These are phyloP conservation scores for Mythimna vitellina DNA, from an alignment of 2,888 invertebrate species.

Conservation along the genomic window DNA sequence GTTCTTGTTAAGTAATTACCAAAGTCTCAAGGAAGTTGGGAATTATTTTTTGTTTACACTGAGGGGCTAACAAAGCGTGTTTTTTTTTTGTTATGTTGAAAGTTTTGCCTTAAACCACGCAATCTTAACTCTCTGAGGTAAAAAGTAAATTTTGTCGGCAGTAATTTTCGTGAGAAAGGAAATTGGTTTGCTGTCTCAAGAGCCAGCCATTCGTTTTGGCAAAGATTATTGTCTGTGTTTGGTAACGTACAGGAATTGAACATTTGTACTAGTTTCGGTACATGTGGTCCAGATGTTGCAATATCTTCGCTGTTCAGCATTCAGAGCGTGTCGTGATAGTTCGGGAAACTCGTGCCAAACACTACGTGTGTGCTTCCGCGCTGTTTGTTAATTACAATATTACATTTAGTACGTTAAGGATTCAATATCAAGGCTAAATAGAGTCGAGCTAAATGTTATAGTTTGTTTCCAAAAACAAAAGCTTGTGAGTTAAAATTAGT, in stretches of 20 bases:
- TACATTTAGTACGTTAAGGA: slow-evolving; percentile 32
- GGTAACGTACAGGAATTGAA: slow-evolving; percentile 27
- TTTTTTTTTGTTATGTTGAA: slow-evolving; percentile 41
- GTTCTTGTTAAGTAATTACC: slow-evolving; percentile 58
- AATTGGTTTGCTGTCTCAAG: slow-evolving; percentile 38
- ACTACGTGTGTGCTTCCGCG: slow-evolving; percentile 32
- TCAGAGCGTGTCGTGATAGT: slow-evolving; percentile 64
- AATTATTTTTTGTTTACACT: slow-evolving; percentile 58
- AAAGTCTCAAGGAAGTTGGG: slow-evolving; percentile 42
- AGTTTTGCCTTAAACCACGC: slow-evolving; percentile 39
- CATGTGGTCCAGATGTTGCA: slow-evolving; percentile 55
- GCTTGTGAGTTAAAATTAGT: background rate
- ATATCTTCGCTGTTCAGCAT: slow-evolving; percentile 60
- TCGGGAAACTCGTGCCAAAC: slow-evolving; percentile 61
- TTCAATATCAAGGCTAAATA: slow-evolving; percentile 34
- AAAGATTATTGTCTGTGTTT: slow-evolving; percentile 44
- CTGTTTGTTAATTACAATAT: slow-evolving; percentile 59
- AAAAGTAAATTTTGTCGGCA: slow-evolving; percentile 21
- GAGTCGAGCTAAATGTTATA: slow-evolving; percentile 17
- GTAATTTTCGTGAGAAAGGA: slow-evolving; percentile 19
- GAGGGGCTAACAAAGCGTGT: slow-evolving; percentile 42
- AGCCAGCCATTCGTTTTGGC: slow-evolving; percentile 19
- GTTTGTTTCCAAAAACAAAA: slow-evolving; percentile 3
- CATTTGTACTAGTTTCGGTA: slow-evolving; percentile 47
- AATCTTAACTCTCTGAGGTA: slow-evolving; percentile 39